These are phyloP conservation scores for Antheraea pernyi DNA, from an alignment of 1,140 invertebrate species.

Conservation along the genomic window DNA sequence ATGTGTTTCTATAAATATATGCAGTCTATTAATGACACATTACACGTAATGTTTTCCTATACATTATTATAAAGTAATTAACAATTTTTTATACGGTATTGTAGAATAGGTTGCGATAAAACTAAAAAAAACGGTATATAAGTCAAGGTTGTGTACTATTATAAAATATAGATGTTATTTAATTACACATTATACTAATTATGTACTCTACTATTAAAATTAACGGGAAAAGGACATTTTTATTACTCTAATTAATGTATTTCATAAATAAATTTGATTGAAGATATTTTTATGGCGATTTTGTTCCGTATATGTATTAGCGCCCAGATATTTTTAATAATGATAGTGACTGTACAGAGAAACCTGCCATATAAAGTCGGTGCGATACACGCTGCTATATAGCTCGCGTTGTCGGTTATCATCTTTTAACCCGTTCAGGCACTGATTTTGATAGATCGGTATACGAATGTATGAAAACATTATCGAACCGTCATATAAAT, in stretches of 20 bases:
- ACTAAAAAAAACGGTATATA: conserved; percentile 32
- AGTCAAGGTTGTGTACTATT: conserved; percentile 73
- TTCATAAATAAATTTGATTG: neutral
- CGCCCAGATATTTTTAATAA: no score
- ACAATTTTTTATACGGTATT: conserved; percentile 43
- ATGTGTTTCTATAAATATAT: conserved; percentile 3
- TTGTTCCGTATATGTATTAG: no score
- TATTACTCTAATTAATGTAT: neutral
- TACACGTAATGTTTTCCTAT: neutral
- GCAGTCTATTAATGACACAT: conserved; percentile 5
- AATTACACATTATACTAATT: neutral
- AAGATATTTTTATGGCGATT: no score
- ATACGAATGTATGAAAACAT: no score
- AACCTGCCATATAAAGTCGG: no score
- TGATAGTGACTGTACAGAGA: no score
- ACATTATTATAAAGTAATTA: neutral
- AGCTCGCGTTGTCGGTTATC: no score
- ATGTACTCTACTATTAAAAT: conserved; percentile 7
- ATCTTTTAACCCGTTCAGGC: no score
- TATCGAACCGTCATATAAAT: no score
- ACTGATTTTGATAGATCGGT: no score
- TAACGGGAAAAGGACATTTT: neutral
- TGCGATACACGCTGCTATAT: no score
- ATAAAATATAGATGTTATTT: conserved; percentile 19
- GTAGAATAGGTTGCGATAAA: conserved; percentile 55